phyloP scores from a whole-genome alignment of 2,888 invertebrate species.

The Heliconius hortense region DNA sequence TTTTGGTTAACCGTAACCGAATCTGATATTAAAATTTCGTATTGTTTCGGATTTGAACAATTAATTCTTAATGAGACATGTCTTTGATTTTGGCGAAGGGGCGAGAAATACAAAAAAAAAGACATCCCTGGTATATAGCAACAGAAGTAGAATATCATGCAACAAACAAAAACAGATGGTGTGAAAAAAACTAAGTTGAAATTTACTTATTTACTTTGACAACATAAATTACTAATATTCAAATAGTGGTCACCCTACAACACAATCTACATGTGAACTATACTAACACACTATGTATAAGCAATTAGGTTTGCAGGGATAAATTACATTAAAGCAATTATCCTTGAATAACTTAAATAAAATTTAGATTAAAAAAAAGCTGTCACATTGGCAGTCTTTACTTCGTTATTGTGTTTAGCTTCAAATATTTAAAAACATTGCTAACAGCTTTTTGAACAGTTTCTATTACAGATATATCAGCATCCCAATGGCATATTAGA shows the following conservation, averaged over 20 bases:
- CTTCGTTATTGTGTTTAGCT: background rate
- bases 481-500: conserved; percentile 22
- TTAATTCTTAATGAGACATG: too few species aligned
- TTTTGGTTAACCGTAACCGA: background rate
- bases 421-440: background rate
- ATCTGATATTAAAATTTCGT: background rate
- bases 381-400: conserved; percentile 3
- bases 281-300: conserved; percentile 9
- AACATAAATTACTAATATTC: conserved; percentile 30
- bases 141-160: conserved; percentile 17
- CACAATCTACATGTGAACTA: background rate
- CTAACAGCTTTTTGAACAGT: background rate
- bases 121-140: background rate
- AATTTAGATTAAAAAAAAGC: background rate
- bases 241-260: conserved; percentile 23
- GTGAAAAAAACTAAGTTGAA: background rate
- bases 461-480: background rate
- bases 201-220: conserved; percentile 5
- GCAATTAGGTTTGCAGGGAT: conserved; percentile 1
- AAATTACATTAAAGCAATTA: background rate
- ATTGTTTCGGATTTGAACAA: background rate
- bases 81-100: too few species aligned
- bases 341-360: background rate
- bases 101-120: background rate
- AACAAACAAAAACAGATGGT: conserved; percentile 26